Base-by-base conservation (phyloP, 2,797 vertebrate genomes). In the Chloroceryle amazona region DNA sequence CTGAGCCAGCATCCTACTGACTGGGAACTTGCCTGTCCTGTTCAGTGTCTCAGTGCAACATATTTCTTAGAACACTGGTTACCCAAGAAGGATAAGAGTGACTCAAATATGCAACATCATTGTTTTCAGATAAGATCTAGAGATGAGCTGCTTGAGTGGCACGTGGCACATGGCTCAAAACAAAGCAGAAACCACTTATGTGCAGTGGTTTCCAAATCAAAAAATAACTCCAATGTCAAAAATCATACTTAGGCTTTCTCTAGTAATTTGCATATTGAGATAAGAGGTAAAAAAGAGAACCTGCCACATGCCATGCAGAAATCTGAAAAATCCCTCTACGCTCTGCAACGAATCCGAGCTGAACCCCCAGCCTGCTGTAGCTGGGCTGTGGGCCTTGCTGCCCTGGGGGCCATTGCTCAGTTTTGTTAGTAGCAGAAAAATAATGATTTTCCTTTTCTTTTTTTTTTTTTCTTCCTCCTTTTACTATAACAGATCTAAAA, bases 1-100 rank as follows among this genome's bases (percentile, higher is more conserved):
- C 55, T 85, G 81, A 78, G 11, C 31, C 7, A 13, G 18, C 44
- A 37, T 90, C 14, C 37, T 31, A 28, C 13, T 61, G 65, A 35
- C 67, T 72, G 72, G 57, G 37, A 86, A 26, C 84, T 74, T 17
- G 8, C 39, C 54, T 58, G 39, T 29, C 93, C 80, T 86, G 94
- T 49, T 86, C 41, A 22, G 8, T 41, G 8, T 44, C 86, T 52
- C 41, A 86, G 62, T 42, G 35, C 74, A 78, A 70, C 74, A 62
- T 89, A 51, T 86, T 89, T 92, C 68, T 86, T 89, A 76, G 81
- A 92, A 20, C 92, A 87, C 16, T 74, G 55, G 71, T 96, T 89
- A 7, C 42, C 31, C 75, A 68, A 90, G 72, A 61, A 74, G 61
- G 58, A 13, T 88, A 25, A 92, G 62, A 78, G 79, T 93, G 82